Evolutionary conservation across 1,140 invertebrate species (phyloP), one percentile per base, ranked within the genome.

Genomic region (Portunus trituberculatus): DNA sequence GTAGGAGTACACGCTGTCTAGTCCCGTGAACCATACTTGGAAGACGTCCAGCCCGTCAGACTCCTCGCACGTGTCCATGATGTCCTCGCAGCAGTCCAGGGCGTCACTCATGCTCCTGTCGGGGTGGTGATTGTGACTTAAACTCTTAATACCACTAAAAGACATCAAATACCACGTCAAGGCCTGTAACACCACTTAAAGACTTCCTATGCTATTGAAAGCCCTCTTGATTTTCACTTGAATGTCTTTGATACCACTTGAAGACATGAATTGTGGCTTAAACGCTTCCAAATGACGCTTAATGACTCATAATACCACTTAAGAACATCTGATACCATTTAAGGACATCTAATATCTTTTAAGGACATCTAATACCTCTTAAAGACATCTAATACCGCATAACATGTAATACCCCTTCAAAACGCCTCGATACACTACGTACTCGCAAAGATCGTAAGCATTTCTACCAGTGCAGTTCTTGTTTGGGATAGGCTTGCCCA

Each of bases 401-500:
- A 39, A 39, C 39, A 39, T 6, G 39, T 39, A 39, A 39, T 39
- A 25, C 67, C 39, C 7, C 6, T 16, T 0, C 8, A 45, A 87
- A 4, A 87, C 84, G 28, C 93, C 16, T 31, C 16, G 4, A 28
- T 16, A 0, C 16, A 88, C n/a, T 10, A 88, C 84, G 48, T 52
- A 95, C 94, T 10, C 48, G 48, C 94, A 95, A 14, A 95, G 86
- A 45, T 94, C 88, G 20, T 12, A 0, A 0, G 93, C 31, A 14
- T 48, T 31, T 32, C 93, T 94, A 7, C 14, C n/a, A 4, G 52
- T 94, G 14, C 93, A 94, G 93, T 91, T 91, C 32, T 88, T 88
- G 8, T 31, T 52, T 20, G 48, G 52, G 7, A 2, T 48, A 1
- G 87, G 76, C 2, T 45, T 88, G 25, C 12, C 14, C 0, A 94